Conservation (phyloP, 2,797 vertebrate genomes). For the Gymnothorax javanicus region DNA sequence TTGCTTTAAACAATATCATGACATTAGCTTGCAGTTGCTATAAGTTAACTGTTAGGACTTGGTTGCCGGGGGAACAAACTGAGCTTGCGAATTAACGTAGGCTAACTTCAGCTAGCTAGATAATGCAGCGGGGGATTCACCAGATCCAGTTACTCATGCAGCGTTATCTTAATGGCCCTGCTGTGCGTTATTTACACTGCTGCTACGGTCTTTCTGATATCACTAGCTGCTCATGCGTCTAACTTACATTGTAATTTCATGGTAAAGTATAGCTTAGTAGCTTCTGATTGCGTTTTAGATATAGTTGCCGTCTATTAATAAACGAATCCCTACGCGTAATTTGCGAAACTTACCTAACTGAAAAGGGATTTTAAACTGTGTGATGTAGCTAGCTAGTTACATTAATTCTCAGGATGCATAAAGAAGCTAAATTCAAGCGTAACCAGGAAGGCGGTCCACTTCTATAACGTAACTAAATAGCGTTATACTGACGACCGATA, state of each 20-base stretch:
- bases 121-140: background rate
- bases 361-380: background rate
- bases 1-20: background rate
- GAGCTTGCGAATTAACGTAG: background rate
- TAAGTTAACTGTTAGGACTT: background rate
- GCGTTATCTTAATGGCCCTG: background rate
- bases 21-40: background rate
- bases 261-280: background rate
- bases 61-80: background rate
- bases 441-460: background rate
- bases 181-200: background rate
- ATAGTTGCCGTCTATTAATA: background rate
- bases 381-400: background rate
- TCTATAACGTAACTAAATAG: background rate
- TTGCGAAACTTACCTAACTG: background rate
- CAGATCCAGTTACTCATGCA: constrained; percentile 16
- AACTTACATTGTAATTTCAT: background rate
- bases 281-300: background rate
- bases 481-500: background rate
- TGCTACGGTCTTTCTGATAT: background rate
- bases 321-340: background rate
- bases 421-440: background rate
- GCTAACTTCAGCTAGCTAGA: background rate
- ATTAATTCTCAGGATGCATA: background rate
- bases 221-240: background rate